Percentiles rank a stretch among this genome's conserved stretches.
Conservation (phyloP, 2,797 vertebrate genomes). For the Hyperoplus lanceolatus region DNA sequence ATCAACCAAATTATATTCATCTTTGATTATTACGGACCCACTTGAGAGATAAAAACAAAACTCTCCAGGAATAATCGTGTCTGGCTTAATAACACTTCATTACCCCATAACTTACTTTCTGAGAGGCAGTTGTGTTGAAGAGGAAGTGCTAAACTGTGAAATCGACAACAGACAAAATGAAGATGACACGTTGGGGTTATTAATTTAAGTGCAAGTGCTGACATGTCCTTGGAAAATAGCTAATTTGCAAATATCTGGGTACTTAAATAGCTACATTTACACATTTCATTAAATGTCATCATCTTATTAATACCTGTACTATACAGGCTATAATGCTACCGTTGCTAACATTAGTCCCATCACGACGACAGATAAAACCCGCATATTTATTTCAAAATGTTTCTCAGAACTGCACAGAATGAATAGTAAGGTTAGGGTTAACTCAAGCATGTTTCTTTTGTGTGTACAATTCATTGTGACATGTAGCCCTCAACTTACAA, state of each 20-base stretch:
- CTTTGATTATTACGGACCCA: constrained; percentile 54
- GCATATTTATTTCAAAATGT: constrained; percentile 6
- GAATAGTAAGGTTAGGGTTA: not conserved
- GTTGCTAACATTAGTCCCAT: not conserved
- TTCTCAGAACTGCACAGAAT: not conserved
- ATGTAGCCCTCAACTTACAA: constrained; percentile 15
- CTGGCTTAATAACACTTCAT: constrained; percentile 30
- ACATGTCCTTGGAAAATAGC: constrained; percentile 32
- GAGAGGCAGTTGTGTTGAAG: constrained; percentile 35
- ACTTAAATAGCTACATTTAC: no score
- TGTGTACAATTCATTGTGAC: constrained; percentile 21
- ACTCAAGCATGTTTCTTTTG: constrained; percentile 6
- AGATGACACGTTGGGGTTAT: constrained; percentile 20
- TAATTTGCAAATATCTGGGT: constrained; percentile 6
- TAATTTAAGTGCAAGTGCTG: constrained; percentile 53
- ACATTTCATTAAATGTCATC: no score
- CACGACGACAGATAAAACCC: not conserved
- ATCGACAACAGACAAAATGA: constrained; percentile 3
- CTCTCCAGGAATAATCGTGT: constrained; percentile 35
- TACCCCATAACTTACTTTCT: constrained; percentile 51
- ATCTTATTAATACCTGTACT: no score
- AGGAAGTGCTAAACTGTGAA: constrained; percentile 37
- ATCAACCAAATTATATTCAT: constrained; percentile 40
- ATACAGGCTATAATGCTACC: not conserved
- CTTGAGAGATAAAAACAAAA: constrained; percentile 48